Evolutionary conservation across 2,888 invertebrate genomes (phyloP).

Genomic region (Thumatha senex): DNA sequence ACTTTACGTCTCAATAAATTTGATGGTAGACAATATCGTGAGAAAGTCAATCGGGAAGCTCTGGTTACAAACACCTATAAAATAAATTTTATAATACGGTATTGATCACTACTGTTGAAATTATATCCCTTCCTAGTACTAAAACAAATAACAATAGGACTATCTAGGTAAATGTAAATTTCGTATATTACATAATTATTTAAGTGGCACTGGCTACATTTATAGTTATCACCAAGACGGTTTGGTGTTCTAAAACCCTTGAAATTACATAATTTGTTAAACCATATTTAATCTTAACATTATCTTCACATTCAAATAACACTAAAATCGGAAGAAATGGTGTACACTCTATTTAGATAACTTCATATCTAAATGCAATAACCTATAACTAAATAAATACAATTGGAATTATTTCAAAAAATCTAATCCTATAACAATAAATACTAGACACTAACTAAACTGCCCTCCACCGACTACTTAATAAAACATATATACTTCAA

Average conservation of each 20-base stretch:
- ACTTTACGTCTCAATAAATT: constrained; percentile 38
- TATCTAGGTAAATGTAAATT: constrained; percentile 73
- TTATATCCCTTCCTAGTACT: constrained; percentile 62
- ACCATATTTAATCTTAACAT: constrained; percentile 15
- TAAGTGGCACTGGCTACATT: constrained; percentile 77
- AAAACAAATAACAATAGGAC: constrained; percentile 66
- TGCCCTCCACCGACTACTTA: constrained; percentile 23
- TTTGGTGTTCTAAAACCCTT: constrained; percentile 11
- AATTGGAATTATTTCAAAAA: constrained; percentile 25
- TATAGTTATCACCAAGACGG: constrained; percentile 17
- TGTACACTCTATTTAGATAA: constrained; percentile 30
- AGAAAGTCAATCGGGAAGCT: constrained; percentile 70
- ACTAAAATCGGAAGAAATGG: constrained; percentile 32
- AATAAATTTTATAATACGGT: constrained; percentile 52
- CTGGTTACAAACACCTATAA: constrained; percentile 70
- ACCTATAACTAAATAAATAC: constrained; percentile 33
- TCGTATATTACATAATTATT: constrained; percentile 50
- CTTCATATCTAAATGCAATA: constrained; percentile 27
- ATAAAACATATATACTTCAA: constrained; percentile 17
- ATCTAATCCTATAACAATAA: constrained; percentile 26
- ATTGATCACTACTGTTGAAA: constrained; percentile 67
- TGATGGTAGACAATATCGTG: constrained; percentile 64
- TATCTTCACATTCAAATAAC: constrained; percentile 16
- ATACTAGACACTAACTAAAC: constrained; percentile 29
- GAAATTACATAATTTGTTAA: constrained; percentile 17